These are phyloP conservation scores for Homarus gammarus DNA, from an alignment of 2,888 invertebrate species.

Conservation along the genomic window DNA sequence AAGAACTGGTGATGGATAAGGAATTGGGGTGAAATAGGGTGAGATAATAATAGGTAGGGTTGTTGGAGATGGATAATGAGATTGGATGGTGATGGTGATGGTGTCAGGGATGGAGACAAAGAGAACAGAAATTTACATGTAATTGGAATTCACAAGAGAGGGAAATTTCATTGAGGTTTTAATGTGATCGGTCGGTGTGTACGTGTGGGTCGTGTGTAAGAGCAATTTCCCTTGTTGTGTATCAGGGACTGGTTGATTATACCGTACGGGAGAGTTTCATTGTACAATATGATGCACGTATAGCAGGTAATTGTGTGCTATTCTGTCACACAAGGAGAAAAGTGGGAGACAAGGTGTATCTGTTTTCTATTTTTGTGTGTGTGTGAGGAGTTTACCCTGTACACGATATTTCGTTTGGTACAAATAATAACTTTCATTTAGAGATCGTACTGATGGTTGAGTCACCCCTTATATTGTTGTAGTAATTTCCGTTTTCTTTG, in stretches of 20 bases:
- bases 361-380: no score
- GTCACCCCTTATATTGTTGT: no score
- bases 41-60: not conserved
- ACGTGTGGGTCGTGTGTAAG: not conserved
- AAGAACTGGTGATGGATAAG: not conserved
- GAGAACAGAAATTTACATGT: not conserved
- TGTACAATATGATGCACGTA: not conserved
- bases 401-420: no score
- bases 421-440: no score
- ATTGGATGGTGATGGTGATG: not conserved
- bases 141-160: not conserved
- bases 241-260: not conserved
- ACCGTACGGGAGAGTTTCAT: not conserved
- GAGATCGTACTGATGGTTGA: no score
- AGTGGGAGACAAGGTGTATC: no score
- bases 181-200: slow-evolving; percentile 1
- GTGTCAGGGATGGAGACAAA: no score
- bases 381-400: no score
- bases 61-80: not conserved
- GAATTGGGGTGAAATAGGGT: not conserved
- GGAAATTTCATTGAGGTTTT: not conserved
- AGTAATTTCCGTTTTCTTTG: no score
- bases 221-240: no score
- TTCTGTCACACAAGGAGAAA: no score
- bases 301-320: not conserved